Base-by-base conservation (phyloP, 2,888 invertebrate species). In the Lithophane leautieri region DNA sequence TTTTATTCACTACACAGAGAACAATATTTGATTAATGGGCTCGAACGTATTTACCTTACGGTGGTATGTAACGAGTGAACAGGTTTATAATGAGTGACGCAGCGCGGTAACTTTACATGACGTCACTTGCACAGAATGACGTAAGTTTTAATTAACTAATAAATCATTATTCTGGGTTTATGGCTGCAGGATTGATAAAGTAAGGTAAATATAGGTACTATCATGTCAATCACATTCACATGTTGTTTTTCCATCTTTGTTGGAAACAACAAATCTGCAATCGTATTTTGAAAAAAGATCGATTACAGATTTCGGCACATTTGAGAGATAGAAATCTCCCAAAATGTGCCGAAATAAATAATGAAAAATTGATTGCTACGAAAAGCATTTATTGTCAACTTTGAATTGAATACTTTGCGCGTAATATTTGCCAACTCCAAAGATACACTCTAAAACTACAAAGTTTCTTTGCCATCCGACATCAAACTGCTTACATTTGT, bases 81-180 rank as follows among this genome's bases (percentile, higher is more conserved):
- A 63, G 25, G 50, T 81, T 62, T 11, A 50, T 66, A 66, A 42
- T n/a, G 34, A 67, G 25, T 58, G 50, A 67, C 34, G 60, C 25
- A 47, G 22, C n/a, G 12, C 42, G 40, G 50, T 47, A 52, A 52
- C 16, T 44, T 28, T 34, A n/a, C 19, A 50, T 79, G 52, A 82
- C 77, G 50, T 82, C 67, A 76, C 16, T 42, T 74, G 54, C 47
- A 66, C 47, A 54, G 40, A 50, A 58, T 40, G 56, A 58, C 56
- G 67, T 58, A 16, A 52, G 62, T 52, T 63, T 63, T 82, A 76
- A 82, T 62, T n/a, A 56, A 74, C 66, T 65, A 44, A 34, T 61
- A 25, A 61, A 12, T 22, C 44, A 81, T 47, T 54, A 74, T 25
- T 22, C 22, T 42, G 16, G 22, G 9, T 42, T 40, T 71, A 47